phyloP scores from a whole-genome alignment of 2,797 vertebrate genomes.

The Esox lucius region DNA sequence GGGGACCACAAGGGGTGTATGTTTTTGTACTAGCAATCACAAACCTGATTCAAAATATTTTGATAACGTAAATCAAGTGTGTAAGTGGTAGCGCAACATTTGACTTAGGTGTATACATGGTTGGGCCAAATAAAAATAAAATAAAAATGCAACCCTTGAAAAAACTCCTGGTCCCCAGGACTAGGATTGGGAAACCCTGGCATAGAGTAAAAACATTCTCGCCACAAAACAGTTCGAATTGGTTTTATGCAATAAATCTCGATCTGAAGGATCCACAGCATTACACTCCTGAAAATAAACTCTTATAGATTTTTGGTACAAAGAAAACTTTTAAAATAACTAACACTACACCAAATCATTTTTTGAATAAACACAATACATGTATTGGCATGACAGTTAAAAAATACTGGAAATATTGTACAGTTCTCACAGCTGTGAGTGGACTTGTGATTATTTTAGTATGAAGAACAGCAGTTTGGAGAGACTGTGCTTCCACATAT shows the following conservation, averaged over 20 bases:
- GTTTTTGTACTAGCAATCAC: too few relatives aligned
- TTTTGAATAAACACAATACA: not conserved
- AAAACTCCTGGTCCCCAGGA: too few relatives aligned
- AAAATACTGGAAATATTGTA: not conserved
- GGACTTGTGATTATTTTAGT: not conserved
- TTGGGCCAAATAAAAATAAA: too few relatives aligned
- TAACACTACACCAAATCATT: constrained; percentile 27
- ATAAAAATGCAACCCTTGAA: too few relatives aligned
- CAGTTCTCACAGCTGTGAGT: not conserved
- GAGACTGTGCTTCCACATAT: not conserved
- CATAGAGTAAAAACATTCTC: not conserved
- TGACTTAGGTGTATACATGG: too few relatives aligned
- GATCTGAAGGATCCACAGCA: too few relatives aligned
- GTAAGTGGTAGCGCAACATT: too few relatives aligned
- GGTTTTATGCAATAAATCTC: not conserved
- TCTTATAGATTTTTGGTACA: not conserved
- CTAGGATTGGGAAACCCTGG: too few relatives aligned
- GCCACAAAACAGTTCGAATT: too few relatives aligned
- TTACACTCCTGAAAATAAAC: not conserved
- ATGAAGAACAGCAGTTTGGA: not conserved
- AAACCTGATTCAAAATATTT: too few relatives aligned
- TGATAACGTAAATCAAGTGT: too few relatives aligned
- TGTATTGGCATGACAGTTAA: constrained; percentile 1
- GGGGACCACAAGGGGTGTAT: too few relatives aligned
- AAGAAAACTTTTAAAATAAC: constrained; percentile 27